phyloP scores from a whole-genome alignment of 1,140 invertebrate genomes.

The Anastrepha obliqua region DNA sequence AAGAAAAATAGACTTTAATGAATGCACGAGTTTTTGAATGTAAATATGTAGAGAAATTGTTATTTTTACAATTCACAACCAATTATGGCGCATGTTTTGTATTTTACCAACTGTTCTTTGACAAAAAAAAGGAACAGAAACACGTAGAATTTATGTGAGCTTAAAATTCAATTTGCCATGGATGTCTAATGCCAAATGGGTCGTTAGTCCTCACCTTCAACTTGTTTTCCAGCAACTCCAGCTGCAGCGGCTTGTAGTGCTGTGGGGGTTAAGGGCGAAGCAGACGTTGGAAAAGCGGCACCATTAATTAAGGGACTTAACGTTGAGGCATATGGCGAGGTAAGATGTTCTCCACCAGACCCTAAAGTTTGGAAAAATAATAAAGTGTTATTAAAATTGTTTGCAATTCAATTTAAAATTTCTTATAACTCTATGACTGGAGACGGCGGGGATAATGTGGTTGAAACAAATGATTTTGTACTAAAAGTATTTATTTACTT shows the following conservation, averaged over 20 bases:
- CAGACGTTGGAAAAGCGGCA: constrained; percentile 58
- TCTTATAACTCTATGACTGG: background rate
- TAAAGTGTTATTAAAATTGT: constrained; percentile 17
- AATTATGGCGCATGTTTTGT: no score
- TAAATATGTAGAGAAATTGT: no score
- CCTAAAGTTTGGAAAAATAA: constrained; percentile 60
- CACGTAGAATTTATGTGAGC: no score
- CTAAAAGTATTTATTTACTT: background rate
- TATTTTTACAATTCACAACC: no score
- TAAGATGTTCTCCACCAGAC: constrained; percentile 59
- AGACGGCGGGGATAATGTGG: no score
- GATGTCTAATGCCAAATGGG: no score
- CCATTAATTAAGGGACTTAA: constrained; percentile 68
- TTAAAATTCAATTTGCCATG: no score
- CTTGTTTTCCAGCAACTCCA: constrained; percentile 72
- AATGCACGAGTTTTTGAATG: no score
- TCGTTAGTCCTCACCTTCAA: constrained; percentile 65
- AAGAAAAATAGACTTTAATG: background rate
- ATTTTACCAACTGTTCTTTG: no score
- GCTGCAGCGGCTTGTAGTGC: constrained; percentile 69
- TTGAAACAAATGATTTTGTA: background rate
- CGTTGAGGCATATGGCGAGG: constrained; percentile 61
- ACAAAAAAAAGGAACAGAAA: no score
- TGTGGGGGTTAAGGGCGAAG: constrained; percentile 64
- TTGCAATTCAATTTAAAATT: constrained; percentile 14